Evolutionary conservation across 2,888 invertebrate species (phyloP), one percentile per base, ranked within the genome.

Genomic region (Nesidiocoris tenuis): DNA sequence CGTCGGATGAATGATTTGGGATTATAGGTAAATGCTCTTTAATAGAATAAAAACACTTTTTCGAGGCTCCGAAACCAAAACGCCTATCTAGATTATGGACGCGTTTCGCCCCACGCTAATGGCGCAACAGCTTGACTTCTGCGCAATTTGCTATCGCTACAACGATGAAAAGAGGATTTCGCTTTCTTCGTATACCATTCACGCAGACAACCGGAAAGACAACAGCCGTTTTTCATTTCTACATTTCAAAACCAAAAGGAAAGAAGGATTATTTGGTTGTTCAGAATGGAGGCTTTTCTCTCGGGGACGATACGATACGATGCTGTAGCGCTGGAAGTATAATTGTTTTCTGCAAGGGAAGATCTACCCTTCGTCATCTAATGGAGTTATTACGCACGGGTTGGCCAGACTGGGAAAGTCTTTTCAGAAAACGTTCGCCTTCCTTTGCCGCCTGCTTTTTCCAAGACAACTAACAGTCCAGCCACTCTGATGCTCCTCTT

Each of bases 301-400:
- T 59, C 18, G n/a, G n/a, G n/a, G n/a, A n/a, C n/a, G n/a, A n/a
- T n/a, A n/a, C n/a, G n/a, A n/a, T n/a, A n/a, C 59, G 7, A 17
- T 59, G 59, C n/a, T 16, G 5, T n/a, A n/a, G 70, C 59, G 17
- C 19, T 24, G 18, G 61, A 9, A 70, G 21, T 19, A 63, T 70
- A 70, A 70, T 70, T 70, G 70, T 70, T 70, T 70, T 70, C 59
- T 70, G 70, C 70, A 22, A 59, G 59, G 70, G 24, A 70, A 59
- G 70, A 59, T 70, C 70, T 61, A 70, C 59, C 59, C 70, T 23
- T 24, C 24, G 70, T 24, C 70, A 68, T 57, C 70, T 70, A 70
- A 70, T 70, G 70, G 70, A 70, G 70, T 70, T 70, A 70, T 70
- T 70, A 70, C 70, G 70, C 70, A 70, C 70, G 70, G 70, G 59